Conservation (phyloP, 2,888 invertebrate species). For the Monoplex corrugatus region DNA sequence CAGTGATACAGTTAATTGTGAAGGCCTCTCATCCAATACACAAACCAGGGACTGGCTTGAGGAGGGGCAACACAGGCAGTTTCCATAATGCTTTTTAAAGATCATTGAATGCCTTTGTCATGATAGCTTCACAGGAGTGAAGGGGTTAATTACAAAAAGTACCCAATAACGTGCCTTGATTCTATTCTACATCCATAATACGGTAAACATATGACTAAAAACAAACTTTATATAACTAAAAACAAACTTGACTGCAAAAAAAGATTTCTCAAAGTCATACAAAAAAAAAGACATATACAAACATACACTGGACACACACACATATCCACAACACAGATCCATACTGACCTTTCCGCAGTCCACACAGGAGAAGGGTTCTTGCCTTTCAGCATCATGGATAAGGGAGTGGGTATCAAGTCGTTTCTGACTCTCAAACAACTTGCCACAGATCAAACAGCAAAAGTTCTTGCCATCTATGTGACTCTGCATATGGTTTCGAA, state of each 20-base stretch:
- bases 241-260: neutral
- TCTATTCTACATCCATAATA: no score
- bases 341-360: constrained; percentile 47
- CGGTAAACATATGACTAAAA: no score
- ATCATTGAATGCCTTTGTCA: no score
- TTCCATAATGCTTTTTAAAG: no score
- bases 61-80: no score
- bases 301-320: neutral
- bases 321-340: neutral
- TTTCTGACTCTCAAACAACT: constrained; percentile 59
- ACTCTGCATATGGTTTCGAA: constrained; percentile 58
- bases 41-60: no score
- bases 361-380: constrained; percentile 46
- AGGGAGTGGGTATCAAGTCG: constrained; percentile 58
- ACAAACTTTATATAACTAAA: no score
- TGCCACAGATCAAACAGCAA: constrained; percentile 62
- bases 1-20: no score
- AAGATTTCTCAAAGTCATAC: neutral
- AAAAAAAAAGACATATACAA: neutral
- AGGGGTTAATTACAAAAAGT: no score
- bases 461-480: constrained; percentile 58
- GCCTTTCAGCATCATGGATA: constrained; percentile 51
- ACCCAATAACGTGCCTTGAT: no score
- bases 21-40: no score
- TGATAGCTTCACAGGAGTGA: no score